Base-by-base conservation (phyloP, 2,797 vertebrate species). In the Myoxocephalus aenaeus region DNA sequence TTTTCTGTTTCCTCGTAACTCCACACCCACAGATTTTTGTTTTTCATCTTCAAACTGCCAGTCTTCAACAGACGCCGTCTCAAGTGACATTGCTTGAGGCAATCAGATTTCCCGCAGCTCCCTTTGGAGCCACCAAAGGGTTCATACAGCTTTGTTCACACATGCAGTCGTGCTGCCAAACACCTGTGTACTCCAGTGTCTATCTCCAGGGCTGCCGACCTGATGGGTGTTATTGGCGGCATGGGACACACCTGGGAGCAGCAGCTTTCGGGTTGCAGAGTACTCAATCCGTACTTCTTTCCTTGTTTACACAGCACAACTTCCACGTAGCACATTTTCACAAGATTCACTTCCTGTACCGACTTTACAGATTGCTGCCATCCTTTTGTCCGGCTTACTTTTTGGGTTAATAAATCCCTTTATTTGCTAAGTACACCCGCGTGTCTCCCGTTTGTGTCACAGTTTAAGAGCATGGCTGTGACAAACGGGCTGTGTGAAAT, bases 151-250 rank as follows among this genome's bases (percentile, higher is more conserved):
- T 57, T 40, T 10, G 36, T 22, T 32, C 22, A 62, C 56, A 65
- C 20, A 42, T 48, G 38, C 17, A 50, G 29, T 15, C 1, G 5
- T 27, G 38, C 36, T 59, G 3, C 15, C 10, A 18, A 50, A 29
- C 22, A 69, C 48, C 46, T 67, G n/a, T 57, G 58, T 71, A 62
- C 72, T 27, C 38, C 61, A 10, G 38, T 63, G 61, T 27, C 38
- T 15, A 25, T 62, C 13, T 56, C 14, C 53, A 56, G 25, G 25
- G 25, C 14, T 56, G 25, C 36, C 22, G 38, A 27, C 61, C 61
- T 63, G 15, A 18, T 63, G 61, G 42, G 22, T 25, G 61, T 44
- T 44, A 44, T 44, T 40, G 42, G 40, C 22, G 22, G n/a, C 38
- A 18, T 63, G 61, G 14, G 22, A 44, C 61, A 42, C 61, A 22